These are phyloP conservation scores for Pempheris klunzingeri DNA, from an alignment of 2,797 vertebrate genomes.

Conservation along the genomic window DNA sequence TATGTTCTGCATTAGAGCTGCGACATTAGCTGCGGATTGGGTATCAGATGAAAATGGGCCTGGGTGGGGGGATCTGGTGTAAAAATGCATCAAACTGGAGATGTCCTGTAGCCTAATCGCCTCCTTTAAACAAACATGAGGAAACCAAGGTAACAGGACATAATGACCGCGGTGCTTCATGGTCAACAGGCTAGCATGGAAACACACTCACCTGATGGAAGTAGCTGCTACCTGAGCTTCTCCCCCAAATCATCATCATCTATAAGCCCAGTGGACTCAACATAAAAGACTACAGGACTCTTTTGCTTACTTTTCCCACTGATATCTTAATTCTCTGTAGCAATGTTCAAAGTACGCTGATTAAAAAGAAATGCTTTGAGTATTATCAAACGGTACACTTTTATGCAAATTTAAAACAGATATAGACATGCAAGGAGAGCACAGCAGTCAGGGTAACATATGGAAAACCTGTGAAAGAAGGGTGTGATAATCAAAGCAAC, in stretches of 20 bases:
- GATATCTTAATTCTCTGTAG: not conserved
- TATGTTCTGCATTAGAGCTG: constrained; percentile 77
- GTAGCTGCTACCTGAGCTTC: not conserved
- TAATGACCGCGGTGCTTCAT: constrained; percentile 67
- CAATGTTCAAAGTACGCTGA: constrained; percentile 25
- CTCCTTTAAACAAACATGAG: constrained; percentile 78
- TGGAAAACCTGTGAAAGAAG: constrained; percentile 39
- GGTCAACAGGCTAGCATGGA: constrained; percentile 58
- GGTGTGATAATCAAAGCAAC: not conserved
- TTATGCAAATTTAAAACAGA: constrained; percentile 68
- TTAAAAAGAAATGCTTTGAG: constrained; percentile 41
- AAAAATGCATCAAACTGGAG: constrained; percentile 72
- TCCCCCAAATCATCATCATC: constrained; percentile 13
- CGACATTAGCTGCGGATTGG: constrained; percentile 62
- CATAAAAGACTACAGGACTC: constrained; percentile 1
- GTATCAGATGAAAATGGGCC: constrained; percentile 50
- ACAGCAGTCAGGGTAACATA: constrained; percentile 33
- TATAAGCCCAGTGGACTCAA: constrained; percentile 14
- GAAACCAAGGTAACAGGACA: constrained; percentile 80
- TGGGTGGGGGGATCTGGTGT: constrained; percentile 53
- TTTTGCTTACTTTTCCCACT: not conserved
- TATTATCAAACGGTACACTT: constrained; percentile 55
- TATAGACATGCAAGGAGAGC: constrained; percentile 5
- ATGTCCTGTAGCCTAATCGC: constrained; percentile 59
- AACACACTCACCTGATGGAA: constrained; percentile 52